A percentile compares a stretch with the other conserved stretches of the same genome.
These are phyloP conservation scores for Gulo gulo DNA, from an alignment of 2,113 vertebrate genomes.

Conservation along the genomic window DNA sequence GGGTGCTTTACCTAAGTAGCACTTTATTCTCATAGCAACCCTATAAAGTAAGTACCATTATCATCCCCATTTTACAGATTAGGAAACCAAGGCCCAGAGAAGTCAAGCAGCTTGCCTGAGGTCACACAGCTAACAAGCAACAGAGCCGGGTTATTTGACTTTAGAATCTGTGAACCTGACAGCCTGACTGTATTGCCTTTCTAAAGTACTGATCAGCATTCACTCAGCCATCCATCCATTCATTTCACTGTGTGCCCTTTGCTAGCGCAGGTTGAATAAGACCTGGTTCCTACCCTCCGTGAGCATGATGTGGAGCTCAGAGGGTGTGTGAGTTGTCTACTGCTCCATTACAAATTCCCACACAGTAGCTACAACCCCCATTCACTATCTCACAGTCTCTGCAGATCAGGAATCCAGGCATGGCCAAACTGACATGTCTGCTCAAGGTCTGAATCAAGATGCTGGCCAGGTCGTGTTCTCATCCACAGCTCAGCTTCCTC, in stretches of 20 bases:
- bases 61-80: background rate
- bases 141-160: background rate
- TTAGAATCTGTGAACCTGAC: background rate
- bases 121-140: background rate
- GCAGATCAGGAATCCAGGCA: background rate
- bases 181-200: accelerated
- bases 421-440: too few species aligned
- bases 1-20: background rate
- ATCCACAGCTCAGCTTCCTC: background rate
- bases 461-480: background rate
- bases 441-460: background rate
- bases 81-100: background rate
- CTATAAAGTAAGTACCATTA: background rate
- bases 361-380: accelerated
- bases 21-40: background rate
- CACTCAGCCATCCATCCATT: background rate
- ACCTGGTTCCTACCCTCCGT: background rate
- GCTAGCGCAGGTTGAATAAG: background rate
- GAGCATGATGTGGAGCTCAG: background rate
- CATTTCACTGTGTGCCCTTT: background rate
- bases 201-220: background rate
- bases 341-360: background rate
- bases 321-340: background rate
- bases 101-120: background rate
- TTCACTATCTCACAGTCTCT: background rate